Conservation (phyloP, 1,140 invertebrate genomes). For the Maconellicoccus hirsutus region DNA sequence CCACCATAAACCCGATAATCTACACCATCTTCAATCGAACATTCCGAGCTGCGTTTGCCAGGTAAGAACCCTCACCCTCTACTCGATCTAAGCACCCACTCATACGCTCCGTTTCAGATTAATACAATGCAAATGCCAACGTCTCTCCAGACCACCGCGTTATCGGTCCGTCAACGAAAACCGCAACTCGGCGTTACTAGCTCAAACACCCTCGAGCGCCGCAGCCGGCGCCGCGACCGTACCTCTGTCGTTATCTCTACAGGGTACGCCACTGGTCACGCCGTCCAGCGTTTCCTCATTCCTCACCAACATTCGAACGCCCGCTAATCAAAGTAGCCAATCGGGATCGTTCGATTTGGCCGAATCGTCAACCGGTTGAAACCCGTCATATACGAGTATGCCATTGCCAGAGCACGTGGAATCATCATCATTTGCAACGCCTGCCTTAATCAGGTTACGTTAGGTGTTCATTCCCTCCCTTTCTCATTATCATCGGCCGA, state of each 20-base stretch:
- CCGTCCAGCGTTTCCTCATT: slow-evolving; percentile 36
- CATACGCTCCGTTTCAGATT: slow-evolving; percentile 62
- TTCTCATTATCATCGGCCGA: too few relatives aligned
- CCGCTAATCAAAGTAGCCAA: slow-evolving; percentile 26
- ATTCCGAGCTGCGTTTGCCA: slow-evolving; percentile 71
- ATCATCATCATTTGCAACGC: too few relatives aligned
- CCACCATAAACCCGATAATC: slow-evolving; percentile 72
- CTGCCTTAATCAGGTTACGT: too few relatives aligned
- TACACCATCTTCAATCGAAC: slow-evolving; percentile 83
- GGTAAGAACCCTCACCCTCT: slow-evolving; percentile 38
- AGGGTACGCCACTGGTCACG: slow-evolving; percentile 43
- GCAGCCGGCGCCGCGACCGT: slow-evolving; percentile 34
- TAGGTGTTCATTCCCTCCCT: too few relatives aligned
- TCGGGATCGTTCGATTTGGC: slow-evolving; percentile 27
- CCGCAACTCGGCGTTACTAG: slow-evolving; percentile 42
- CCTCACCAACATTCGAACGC: slow-evolving; percentile 33
- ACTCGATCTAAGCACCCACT: too few relatives aligned
- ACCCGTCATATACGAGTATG: too few relatives aligned
- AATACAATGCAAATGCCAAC: slow-evolving; percentile 40
- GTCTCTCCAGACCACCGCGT: slow-evolving; percentile 42
- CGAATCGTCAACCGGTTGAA: neutral
- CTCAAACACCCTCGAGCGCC: slow-evolving; percentile 38
- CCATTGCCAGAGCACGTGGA: too few relatives aligned
- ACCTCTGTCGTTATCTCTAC: slow-evolving; percentile 48
- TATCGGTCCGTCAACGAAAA: slow-evolving; percentile 50